Conservation (phyloP, 1,140 invertebrate species). For the Pinna nobilis region DNA sequence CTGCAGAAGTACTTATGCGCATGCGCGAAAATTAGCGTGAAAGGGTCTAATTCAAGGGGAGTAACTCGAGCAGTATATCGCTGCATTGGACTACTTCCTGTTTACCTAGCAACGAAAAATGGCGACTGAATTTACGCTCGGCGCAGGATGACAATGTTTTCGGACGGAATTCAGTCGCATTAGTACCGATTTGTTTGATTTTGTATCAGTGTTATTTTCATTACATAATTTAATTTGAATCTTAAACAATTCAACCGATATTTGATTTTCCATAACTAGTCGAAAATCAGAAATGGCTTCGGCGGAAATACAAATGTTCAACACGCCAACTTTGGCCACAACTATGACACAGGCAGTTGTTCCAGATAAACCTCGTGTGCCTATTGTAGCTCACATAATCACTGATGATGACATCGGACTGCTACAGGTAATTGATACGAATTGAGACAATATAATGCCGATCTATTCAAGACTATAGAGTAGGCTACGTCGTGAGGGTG, state of each 20-base stretch:
- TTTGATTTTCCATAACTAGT: background rate
- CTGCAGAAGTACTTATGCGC: too few species aligned
- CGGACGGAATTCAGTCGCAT: too few species aligned
- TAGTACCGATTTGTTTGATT: background rate
- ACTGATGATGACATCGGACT: slow-evolving; percentile 72
- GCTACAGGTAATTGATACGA: slow-evolving; percentile 56
- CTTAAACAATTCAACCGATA: background rate
- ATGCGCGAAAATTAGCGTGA: too few species aligned
- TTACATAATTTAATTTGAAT: background rate
- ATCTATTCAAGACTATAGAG: background rate
- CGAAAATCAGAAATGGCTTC: slow-evolving; percentile 15
- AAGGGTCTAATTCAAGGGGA: background rate
- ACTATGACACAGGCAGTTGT: slow-evolving; percentile 22
- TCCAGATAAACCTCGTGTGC: slow-evolving; percentile 54
- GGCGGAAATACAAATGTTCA: slow-evolving; percentile 9
- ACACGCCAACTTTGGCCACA: background rate
- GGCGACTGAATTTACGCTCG: slow-evolving; percentile 7
- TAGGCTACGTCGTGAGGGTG: too few species aligned
- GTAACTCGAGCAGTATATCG: background rate
- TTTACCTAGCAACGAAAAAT: slow-evolving; percentile 44
- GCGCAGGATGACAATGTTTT: slow-evolving; percentile 13
- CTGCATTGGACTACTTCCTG: slow-evolving; percentile 28
- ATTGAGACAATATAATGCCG: background rate
- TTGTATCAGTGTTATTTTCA: background rate
- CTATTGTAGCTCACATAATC: slow-evolving; percentile 70